Evolutionary conservation across 2,888 invertebrate species (phyloP).

Genomic region (Dromius quadrimaculatus): DNA sequence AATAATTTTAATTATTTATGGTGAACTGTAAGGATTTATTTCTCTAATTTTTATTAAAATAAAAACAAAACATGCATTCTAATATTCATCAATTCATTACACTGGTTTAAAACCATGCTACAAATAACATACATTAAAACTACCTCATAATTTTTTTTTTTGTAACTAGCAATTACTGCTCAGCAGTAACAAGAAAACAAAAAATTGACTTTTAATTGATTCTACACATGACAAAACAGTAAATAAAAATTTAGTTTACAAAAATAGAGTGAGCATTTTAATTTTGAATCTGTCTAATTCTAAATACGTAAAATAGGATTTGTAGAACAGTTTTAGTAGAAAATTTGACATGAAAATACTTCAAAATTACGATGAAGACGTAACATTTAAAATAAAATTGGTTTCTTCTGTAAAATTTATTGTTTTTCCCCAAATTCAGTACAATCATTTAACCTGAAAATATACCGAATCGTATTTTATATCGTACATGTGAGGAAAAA

Average conservation of each 20-base stretch:
- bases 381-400: not conserved
- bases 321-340: no score
- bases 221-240: not conserved
- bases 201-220: conserved; percentile 2
- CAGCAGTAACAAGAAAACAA: conserved; percentile 8
- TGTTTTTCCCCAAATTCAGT: no score
- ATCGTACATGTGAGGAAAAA: no score
- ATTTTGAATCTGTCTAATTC: conserved; percentile 18
- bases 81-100: conserved; percentile 1
- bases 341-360: no score
- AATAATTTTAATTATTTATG: not conserved
- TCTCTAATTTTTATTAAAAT: conserved; percentile 1
- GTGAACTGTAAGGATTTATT: not conserved
- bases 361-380: no score
- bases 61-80: conserved; percentile 23
- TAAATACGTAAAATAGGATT: conserved; percentile 4
- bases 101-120: conserved; percentile 11
- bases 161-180: not conserved
- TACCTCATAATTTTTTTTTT: not conserved
- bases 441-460: no score
- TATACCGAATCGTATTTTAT: no score
- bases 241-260: conserved; percentile 7
- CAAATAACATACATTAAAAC: conserved; percentile 20
- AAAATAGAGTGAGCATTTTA: conserved; percentile 25
- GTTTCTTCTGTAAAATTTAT: conserved; percentile 20